Conservation (phyloP, 2,797 vertebrate genomes). For the Streptopelia turtur region DNA sequence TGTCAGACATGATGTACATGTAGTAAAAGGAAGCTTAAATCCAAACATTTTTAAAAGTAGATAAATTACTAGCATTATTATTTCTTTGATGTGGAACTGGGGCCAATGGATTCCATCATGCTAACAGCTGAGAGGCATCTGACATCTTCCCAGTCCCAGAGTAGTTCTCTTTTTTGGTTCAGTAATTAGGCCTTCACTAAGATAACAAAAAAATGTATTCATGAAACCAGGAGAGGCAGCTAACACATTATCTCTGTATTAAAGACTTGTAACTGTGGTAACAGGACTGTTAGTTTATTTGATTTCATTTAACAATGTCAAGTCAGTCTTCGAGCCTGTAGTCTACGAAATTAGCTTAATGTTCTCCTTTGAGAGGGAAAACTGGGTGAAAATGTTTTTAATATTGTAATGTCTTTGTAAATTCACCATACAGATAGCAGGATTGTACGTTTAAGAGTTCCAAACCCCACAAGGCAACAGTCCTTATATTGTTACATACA, state of each 20-base stretch:
- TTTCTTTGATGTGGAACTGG: background rate
- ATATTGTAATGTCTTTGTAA: background rate
- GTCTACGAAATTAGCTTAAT: background rate
- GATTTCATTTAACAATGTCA: constrained; percentile 15
- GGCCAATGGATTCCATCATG: background rate
- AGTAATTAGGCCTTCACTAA: background rate
- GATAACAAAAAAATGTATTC: background rate
- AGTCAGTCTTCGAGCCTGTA: background rate
- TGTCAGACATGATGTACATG: background rate
- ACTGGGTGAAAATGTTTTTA: background rate
- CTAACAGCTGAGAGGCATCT: background rate
- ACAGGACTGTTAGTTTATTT: background rate
- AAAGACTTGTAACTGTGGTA: background rate
- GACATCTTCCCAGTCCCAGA: background rate
- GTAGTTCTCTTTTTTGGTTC: background rate
- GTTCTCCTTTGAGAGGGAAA: background rate
- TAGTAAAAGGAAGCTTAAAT: constrained; percentile 9
- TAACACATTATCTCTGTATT: background rate
- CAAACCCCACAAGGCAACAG: background rate
- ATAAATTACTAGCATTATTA: background rate
- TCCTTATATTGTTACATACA: background rate
- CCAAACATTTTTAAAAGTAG: background rate
- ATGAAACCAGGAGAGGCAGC: constrained; percentile 2
- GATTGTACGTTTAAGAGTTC: background rate
- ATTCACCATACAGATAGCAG: background rate